Evolutionary conservation across 2,113 vertebrate genomes (phyloP).

Genomic region (Misgurnus mizolepis): DNA sequence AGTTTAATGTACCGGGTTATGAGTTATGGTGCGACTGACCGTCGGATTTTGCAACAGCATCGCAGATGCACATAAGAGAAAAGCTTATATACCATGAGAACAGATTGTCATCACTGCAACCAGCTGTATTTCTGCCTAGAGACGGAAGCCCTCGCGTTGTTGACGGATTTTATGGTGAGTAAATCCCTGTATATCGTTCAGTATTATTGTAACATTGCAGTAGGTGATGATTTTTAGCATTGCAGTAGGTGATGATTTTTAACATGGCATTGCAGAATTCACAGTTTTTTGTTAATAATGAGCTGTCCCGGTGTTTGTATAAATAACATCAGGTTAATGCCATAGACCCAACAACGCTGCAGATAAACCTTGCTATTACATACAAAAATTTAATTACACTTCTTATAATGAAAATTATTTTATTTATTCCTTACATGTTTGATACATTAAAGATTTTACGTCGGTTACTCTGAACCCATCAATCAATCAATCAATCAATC

Average conservation of each 20-base stretch:
- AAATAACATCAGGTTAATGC: neutral
- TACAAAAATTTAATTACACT: too few relatives aligned
- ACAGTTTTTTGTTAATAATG: neutral
- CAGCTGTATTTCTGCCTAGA: constrained; percentile 37
- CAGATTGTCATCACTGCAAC: neutral
- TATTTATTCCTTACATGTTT: neutral
- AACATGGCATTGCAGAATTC: neutral
- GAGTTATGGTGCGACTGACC: neutral
- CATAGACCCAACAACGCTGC: neutral
- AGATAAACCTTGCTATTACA: neutral
- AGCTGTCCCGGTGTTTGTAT: neutral
- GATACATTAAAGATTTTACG: too few relatives aligned
- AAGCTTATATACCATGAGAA: neutral
- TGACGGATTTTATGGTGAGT: constrained; percentile 71
- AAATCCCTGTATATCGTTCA: constrained; percentile 1
- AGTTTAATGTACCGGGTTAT: neutral
- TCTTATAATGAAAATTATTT: neutral
- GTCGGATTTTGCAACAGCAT: neutral
- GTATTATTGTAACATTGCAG: too few relatives aligned
- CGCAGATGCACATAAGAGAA: constrained; percentile 24
- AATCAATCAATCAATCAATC: too few relatives aligned
- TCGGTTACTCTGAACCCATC: too few relatives aligned
- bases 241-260: too few relatives aligned
- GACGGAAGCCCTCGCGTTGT: constrained; percentile 52
- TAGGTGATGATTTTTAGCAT: neutral